Evolutionary conservation across 2,888 invertebrate genomes (phyloP).

Genomic region (Platycnemis pennipes): DNA sequence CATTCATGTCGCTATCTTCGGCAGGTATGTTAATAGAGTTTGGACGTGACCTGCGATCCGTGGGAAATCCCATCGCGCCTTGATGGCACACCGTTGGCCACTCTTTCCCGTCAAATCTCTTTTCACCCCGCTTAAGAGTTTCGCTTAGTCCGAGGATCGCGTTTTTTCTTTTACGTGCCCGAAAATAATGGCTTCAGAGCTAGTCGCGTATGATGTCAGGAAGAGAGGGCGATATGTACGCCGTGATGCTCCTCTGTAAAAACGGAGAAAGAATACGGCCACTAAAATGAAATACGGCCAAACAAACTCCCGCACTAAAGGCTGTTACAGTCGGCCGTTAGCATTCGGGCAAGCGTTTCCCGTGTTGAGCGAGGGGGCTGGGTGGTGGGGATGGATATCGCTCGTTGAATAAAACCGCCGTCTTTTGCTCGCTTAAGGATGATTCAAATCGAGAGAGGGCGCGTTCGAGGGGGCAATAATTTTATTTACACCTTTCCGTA

Average conservation of each 20-base stretch:
- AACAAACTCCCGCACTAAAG: constrained; percentile 21
- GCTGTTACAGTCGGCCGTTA: not conserved
- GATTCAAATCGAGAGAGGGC: not conserved
- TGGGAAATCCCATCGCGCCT: not conserved
- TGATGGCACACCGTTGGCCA: not conserved
- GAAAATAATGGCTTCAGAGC: not conserved
- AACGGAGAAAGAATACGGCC: not conserved
- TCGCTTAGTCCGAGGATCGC: not conserved
- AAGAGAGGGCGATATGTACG: not conserved
- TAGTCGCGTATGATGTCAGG: not conserved
- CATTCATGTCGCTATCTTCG: too few relatives aligned
- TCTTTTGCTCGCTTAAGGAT: not conserved
- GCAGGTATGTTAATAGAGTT: not conserved
- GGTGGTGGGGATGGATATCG: not conserved
- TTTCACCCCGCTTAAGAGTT: not conserved
- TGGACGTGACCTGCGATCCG: not conserved
- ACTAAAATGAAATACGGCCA: constrained; percentile 22
- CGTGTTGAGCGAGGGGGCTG: not conserved
- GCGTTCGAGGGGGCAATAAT: constrained; percentile 17
- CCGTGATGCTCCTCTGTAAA: not conserved
- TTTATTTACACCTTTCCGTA: constrained; percentile 32
- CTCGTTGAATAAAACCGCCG: not conserved
- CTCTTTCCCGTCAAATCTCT: not conserved
- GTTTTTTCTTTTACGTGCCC: not conserved
- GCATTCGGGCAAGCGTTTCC: not conserved